These are phyloP conservation scores for Steinernema hermaphroditum DNA, from an alignment of 2,888 invertebrate genomes.

Conservation along the genomic window DNA sequence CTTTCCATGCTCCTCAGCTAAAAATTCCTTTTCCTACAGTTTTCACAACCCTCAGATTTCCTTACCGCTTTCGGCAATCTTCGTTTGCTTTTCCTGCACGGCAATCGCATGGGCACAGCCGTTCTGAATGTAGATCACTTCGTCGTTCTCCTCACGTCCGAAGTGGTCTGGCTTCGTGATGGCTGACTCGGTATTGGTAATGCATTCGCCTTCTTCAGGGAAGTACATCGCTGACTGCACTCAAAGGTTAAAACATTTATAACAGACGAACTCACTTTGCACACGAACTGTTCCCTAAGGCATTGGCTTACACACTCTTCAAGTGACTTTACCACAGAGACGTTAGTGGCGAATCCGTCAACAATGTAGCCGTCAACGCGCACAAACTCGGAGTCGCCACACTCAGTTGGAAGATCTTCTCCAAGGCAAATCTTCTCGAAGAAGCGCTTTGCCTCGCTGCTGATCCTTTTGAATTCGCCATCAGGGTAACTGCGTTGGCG, in stretches of 20 bases:
- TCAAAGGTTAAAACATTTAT: too few relatives aligned
- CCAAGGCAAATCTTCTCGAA: slow-evolving; percentile 65
- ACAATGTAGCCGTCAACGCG: slow-evolving; percentile 63
- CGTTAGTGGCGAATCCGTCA: slow-evolving; percentile 59
- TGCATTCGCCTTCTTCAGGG: slow-evolving; percentile 66
- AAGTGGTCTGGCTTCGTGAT: slow-evolving; percentile 48
- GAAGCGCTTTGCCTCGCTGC: slow-evolving; percentile 50
- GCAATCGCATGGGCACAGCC: slow-evolving; percentile 46
- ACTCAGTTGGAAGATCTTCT: slow-evolving; percentile 50
- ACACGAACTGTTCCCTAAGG: slow-evolving; percentile 54
- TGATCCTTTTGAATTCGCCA: slow-evolving; percentile 42
- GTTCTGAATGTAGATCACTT: slow-evolving; percentile 65
- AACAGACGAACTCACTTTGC: slow-evolving; percentile 57
- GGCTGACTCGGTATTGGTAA: slow-evolving; percentile 64
- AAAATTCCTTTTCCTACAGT: too few relatives aligned
- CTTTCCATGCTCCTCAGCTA: slow-evolving; percentile 16
- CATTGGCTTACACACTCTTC: slow-evolving; percentile 62
- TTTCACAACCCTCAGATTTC: background rate
- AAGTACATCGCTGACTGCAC: slow-evolving; percentile 66
- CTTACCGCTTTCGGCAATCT: slow-evolving; percentile 15
- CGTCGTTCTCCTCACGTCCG: slow-evolving; percentile 50
- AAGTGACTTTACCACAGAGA: slow-evolving; percentile 52
- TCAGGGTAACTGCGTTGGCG: slow-evolving; percentile 50
- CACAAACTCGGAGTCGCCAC: slow-evolving; percentile 56
- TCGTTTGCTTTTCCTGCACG: background rate